Percentiles rank a stretch among this genome's conserved stretches.
Evolutionary conservation across 2,113 vertebrate genomes (phyloP).

Genomic region (Gallinago undulata): DNA sequence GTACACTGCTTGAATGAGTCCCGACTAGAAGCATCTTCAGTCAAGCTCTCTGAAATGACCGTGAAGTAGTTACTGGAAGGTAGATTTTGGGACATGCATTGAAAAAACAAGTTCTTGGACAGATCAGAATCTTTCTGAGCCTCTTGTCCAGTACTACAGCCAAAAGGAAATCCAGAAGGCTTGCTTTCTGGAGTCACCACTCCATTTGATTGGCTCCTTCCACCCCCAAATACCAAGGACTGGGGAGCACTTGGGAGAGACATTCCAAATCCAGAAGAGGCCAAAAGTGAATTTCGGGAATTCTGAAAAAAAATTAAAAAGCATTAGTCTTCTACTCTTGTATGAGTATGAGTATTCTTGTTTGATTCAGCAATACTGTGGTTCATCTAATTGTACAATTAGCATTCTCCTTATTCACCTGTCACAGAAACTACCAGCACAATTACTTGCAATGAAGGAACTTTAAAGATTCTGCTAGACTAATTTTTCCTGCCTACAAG

Average conservation of each 20-base stretch:
- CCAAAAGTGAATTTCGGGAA: slow-evolving; percentile 77
- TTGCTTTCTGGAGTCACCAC: slow-evolving; percentile 80
- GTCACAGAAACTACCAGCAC: neutral
- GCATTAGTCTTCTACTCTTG: too few relatives aligned
- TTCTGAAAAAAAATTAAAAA: slow-evolving; percentile 77
- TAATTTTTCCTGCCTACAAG: neutral
- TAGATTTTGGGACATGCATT: slow-evolving; percentile 94
- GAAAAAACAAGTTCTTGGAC: slow-evolving; percentile 97
- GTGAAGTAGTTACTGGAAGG: slow-evolving; percentile 90
- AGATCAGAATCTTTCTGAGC: slow-evolving; percentile 81
- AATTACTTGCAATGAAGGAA: neutral
- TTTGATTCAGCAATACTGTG: neutral
- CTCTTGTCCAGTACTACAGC: slow-evolving; percentile 76
- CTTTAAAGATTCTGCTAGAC: neutral
- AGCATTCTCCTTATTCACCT: neutral
- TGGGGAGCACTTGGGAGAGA: slow-evolving; percentile 76
- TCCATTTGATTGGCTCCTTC: slow-evolving; percentile 85
- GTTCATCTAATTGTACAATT: neutral
- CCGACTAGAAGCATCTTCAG: slow-evolving; percentile 82
- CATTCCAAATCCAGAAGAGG: slow-evolving; percentile 78
- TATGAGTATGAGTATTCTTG: neutral
- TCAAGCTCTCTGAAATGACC: slow-evolving; percentile 86
- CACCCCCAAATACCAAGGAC: slow-evolving; percentile 83
- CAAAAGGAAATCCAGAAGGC: slow-evolving; percentile 87
- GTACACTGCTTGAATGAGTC: slow-evolving; percentile 78